A percentile compares a stretch with the other conserved stretches of the same genome.
Conservation (phyloP, 2,113 vertebrate species). For the Rhinichthys klamathensis region DNA sequence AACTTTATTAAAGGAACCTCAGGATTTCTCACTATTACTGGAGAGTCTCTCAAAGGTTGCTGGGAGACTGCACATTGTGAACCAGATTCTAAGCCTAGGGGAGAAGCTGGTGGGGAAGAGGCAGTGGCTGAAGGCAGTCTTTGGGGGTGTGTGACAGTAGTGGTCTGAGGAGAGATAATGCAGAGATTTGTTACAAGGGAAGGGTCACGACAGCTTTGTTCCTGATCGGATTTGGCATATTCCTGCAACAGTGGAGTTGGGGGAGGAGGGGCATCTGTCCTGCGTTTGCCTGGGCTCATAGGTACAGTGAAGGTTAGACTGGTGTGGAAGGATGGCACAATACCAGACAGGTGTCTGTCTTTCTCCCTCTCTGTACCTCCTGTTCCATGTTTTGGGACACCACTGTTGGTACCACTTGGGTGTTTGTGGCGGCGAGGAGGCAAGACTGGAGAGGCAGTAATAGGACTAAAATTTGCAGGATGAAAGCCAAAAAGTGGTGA, state of each 20-base stretch:
- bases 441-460: conserved; percentile 84
- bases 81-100: conserved; percentile 80
- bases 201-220: conserved; percentile 57
- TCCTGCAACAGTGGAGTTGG: conserved; percentile 68
- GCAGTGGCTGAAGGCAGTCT: conserved; percentile 68
- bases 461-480: conserved; percentile 89
- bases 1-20: conserved; percentile 89
- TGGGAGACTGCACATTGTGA: conserved; percentile 79
- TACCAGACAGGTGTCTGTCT: conserved; percentile 81
- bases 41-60: conserved; percentile 83
- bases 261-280: conserved; percentile 74
- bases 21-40: conserved; percentile 89
- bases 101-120: conserved; percentile 78
- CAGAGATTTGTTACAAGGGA: conserved; percentile 73
- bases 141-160: conserved; percentile 72
- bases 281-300: conserved; percentile 87
- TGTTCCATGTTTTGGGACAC: conserved; percentile 50
- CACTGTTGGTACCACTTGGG: conserved; percentile 75
- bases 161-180: conserved; percentile 80
- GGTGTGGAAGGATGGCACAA: conserved; percentile 83
- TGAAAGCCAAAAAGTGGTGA: conserved; percentile 90
- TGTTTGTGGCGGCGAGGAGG: conserved; percentile 78
- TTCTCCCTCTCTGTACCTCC: conserved; percentile 73
- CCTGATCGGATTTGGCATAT: conserved; percentile 74
- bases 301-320: conserved; percentile 91